A percentile compares a stretch with the other conserved stretches of the same genome.
Conservation (phyloP, 2,113 vertebrate species). For the Machaerirhynchus nigripectus region DNA sequence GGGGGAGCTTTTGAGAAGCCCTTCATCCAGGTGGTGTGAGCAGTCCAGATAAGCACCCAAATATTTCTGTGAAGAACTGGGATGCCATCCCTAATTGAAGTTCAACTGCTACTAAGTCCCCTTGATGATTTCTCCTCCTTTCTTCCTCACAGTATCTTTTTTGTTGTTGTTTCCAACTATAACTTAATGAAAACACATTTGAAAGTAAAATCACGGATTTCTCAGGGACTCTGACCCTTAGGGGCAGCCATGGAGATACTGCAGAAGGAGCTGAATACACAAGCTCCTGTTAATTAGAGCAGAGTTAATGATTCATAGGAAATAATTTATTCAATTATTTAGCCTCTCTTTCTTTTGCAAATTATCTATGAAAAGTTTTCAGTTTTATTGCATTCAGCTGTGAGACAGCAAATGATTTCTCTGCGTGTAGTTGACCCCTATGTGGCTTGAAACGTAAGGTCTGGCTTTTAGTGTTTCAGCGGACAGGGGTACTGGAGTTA, state of each 20-base stretch:
- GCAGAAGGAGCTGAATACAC: conserved; percentile 42
- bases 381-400: conserved; percentile 23
- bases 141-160: background rate
- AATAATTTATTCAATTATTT: conserved; percentile 69
- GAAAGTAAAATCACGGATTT: conserved; percentile 62
- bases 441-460: background rate
- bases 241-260: conserved; percentile 45
- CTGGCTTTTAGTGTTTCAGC: background rate
- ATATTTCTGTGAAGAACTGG: background rate
- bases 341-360: conserved; percentile 40
- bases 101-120: background rate
- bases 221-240: conserved; percentile 51
- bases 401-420: background rate
- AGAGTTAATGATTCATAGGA: conserved; percentile 51
- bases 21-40: background rate
- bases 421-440: background rate
- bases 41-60: background rate
- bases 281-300: conserved; percentile 60
- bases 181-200: conserved; percentile 61
- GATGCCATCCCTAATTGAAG: background rate
- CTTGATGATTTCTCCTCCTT: background rate
- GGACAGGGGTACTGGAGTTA: background rate
- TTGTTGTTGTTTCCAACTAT: conserved; percentile 33
- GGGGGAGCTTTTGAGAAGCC: background rate
- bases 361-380: conserved; percentile 41